Evolutionary conservation across 2,797 vertebrate genomes (phyloP), one percentile per base, ranked within the genome.

Genomic region (Orestias chungarensis): DNA sequence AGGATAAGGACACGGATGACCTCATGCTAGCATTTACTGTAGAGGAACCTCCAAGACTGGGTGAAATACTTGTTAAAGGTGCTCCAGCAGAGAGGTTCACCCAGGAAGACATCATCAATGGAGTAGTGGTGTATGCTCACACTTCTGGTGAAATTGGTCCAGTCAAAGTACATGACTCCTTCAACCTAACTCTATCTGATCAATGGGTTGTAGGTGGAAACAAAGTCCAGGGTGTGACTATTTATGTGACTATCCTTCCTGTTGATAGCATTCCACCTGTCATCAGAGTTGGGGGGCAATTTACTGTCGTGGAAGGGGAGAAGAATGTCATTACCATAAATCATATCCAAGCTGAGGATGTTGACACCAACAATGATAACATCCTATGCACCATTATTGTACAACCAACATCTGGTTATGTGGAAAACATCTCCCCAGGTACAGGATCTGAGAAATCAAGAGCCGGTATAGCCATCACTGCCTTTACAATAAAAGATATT

Each of bases 361-460:
- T 93, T 31, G 96, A 97, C 89, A 96, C 95, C 29, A 90, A 94
- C 67, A 93, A 90, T 40, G 95, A 96, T 47, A 94, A 96, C 50
- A 94, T 97, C 66, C 81, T 96, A 31, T 97, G 96, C 84, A 96
- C 94, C 49, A 92, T 97, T 49, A 95, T 94, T 7, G 88, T 93
- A 61, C 96, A 97, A 77, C 92, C 95, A 76, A 92, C 92, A 52
- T 96, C 94, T 74, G 96, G 96, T 23, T 97, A 97, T 73, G 92
- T 98, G 65, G 96, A 97, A 86, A 97, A 97, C 69, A 93, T 95
- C 65, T 95, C 95, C 59, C 95, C 95, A 81, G 94, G 94, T 17
- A 74, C 94, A 57, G 95, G 95, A 4, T 97, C 96, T 33, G 94
- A 96, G 82, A 96, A 95, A 78, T 96, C 96, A 25, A 93, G 87